Conservation (phyloP, 1,140 invertebrate species). For the Plutomurus gul region DNA sequence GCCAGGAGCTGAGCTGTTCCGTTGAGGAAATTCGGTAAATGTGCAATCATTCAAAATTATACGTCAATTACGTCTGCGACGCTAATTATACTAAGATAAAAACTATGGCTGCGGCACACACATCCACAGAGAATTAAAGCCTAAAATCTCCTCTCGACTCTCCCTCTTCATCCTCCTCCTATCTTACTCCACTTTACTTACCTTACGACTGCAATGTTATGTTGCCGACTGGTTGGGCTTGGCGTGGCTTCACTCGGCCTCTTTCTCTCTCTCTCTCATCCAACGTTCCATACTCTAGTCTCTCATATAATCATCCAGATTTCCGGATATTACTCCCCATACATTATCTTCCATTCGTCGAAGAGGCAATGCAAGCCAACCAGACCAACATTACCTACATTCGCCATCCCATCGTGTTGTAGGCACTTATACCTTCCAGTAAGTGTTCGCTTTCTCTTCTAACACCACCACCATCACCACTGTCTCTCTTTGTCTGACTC, state of each 20-base stretch:
- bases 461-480: background rate
- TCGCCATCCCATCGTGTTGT: background rate
- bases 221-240: background rate
- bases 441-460: constrained; percentile 3
- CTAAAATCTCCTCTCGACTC: constrained; percentile 44
- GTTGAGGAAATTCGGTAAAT: constrained; percentile 48
- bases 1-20: constrained; percentile 11
- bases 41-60: constrained; percentile 53
- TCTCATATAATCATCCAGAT: constrained; percentile 41
- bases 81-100: constrained; percentile 52
- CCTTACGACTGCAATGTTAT: background rate
- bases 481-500: constrained; percentile 6
- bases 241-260: background rate
- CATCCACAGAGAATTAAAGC: constrained; percentile 50
- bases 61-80: constrained; percentile 51
- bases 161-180: constrained; percentile 34
- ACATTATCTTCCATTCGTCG: constrained; percentile 36
- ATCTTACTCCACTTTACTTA: constrained; percentile 24
- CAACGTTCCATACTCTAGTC: background rate
- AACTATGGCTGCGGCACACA: constrained; percentile 44
- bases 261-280: background rate
- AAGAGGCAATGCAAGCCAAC: background rate
- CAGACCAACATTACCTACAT: background rate
- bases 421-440: too few relatives aligned
- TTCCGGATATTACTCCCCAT: constrained; percentile 38